Conservation (phyloP, 1,140 invertebrate species). For the Scylla paramamosain region DNA sequence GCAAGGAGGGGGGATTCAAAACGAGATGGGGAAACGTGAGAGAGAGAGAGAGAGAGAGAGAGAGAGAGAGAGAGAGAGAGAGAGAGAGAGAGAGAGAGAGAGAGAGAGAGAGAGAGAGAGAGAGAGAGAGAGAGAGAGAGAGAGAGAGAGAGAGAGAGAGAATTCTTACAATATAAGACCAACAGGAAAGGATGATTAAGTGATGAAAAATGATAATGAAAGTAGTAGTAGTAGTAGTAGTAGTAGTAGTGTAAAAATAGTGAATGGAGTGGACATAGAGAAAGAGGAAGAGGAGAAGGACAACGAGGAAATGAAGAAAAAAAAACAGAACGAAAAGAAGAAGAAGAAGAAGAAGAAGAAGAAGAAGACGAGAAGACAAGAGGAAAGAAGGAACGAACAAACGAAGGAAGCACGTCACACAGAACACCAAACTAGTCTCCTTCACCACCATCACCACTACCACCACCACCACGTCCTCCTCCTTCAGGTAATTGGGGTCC, state of each 20-base stretch:
- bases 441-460: background rate
- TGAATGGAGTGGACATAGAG: background rate
- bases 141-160: conserved; percentile 41
- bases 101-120: conserved; percentile 22
- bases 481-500: background rate
- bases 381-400: background rate
- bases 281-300: background rate
- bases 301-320: background rate
- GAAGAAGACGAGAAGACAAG: background rate
- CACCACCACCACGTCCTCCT: background rate
- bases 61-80: conserved; percentile 50
- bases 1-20: background rate
- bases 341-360: background rate
- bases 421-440: background rate
- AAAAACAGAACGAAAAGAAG: background rate
- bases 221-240: background rate
- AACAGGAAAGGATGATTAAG: background rate
- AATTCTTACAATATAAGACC: too few relatives aligned
- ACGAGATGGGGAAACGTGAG: conserved; percentile 9
- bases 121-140: conserved; percentile 38
- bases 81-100: background rate
- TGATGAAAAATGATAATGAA: background rate
- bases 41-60: conserved; percentile 59
- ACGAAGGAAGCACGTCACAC: background rate
- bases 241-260: background rate